Percentiles rank a stretch among this genome's conserved stretches.
These are phyloP conservation scores for Podiceps cristatus DNA, from an alignment of 2,113 vertebrate species.

Conservation along the genomic window DNA sequence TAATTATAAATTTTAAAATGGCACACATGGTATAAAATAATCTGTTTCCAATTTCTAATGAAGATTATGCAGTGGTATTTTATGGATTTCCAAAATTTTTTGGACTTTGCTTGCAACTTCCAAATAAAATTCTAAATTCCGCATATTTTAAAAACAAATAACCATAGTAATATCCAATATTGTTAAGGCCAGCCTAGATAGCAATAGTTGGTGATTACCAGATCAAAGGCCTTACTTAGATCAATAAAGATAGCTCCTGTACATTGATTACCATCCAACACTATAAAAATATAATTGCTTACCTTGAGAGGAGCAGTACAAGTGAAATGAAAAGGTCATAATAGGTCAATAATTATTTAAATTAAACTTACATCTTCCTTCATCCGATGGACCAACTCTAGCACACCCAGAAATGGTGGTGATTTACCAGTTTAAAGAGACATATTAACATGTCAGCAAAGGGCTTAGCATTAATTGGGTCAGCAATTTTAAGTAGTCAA, in stretches of 20 bases:
- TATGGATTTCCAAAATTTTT: neutral
- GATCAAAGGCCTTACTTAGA: conserved; percentile 71
- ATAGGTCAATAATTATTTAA: conserved; percentile 75
- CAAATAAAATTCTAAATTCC: neutral
- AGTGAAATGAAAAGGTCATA: conserved; percentile 69
- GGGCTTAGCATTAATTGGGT: conserved; percentile 69
- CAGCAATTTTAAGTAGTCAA: conserved; percentile 72
- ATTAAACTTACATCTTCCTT: conserved; percentile 71
- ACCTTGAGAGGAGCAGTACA: conserved; percentile 59
- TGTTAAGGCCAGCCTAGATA: neutral
- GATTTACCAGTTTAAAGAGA: conserved; percentile 73
- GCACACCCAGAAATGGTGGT: neutral
- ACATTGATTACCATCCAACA: conserved; percentile 70
- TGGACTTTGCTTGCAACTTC: neutral
- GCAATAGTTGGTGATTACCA: conserved; percentile 62
- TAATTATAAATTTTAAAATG: neutral
- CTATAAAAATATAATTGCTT: conserved; percentile 77
- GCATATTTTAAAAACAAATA: neutral
- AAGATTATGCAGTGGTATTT: neutral
- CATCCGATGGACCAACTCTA: neutral
- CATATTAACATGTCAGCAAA: conserved; percentile 74
- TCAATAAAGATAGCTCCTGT: conserved; percentile 65
- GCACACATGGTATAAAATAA: neutral
- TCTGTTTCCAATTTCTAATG: neutral
- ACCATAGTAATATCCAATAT: neutral